Evolutionary conservation across 2,888 invertebrate genomes (phyloP), one percentile per base, ranked within the genome.

Genomic region (Amphipoea lucens): DNA sequence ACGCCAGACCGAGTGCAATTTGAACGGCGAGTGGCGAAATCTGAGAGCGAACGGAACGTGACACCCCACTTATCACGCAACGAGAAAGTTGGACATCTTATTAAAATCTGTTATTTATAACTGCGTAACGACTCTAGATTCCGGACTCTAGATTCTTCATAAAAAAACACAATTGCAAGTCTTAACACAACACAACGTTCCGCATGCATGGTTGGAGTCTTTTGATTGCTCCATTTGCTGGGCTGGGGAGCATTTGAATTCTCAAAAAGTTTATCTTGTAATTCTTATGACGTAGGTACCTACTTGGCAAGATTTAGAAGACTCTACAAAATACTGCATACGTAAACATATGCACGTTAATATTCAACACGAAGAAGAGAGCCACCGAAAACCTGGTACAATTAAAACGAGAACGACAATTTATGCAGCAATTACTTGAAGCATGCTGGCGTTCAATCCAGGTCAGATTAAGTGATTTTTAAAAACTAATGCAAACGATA

Each of bases 391-490:
- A 91, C 90, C 87, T 88, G 86, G 92, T 88, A 95, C 94, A 94
- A 95, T 94, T 94, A 94, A 95, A 93, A 94, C 90, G 93, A 92
- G 91, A 92, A 92, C 94, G 93, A 94, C 92, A 95, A 95, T 95
- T 95, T 96, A 96, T 96, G 93, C 95, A 94, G 96, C 95, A 95
- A 95, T 96, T 95, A 96, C 92, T 94, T 94, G 94, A 92, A 94
- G 95, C 94, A 94, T 92, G 92, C 93, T 93, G 92, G 91, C 95
- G 93, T 95, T 95, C 95, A 93, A 96, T 96, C 94, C 94, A 94
- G 96, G 96, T 96, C 96, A 95, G 95, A 96, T 95, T 95, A 95
- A 96, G 95, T 96, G 96, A 95, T 96, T 96, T 95, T 96, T 94
- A 93, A 95, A 89, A 96, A 96, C 95, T 95, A 96, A 96, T 95